phyloP scores from a whole-genome alignment of 2,113 vertebrate genomes.

The Phasianus colchicus region DNA sequence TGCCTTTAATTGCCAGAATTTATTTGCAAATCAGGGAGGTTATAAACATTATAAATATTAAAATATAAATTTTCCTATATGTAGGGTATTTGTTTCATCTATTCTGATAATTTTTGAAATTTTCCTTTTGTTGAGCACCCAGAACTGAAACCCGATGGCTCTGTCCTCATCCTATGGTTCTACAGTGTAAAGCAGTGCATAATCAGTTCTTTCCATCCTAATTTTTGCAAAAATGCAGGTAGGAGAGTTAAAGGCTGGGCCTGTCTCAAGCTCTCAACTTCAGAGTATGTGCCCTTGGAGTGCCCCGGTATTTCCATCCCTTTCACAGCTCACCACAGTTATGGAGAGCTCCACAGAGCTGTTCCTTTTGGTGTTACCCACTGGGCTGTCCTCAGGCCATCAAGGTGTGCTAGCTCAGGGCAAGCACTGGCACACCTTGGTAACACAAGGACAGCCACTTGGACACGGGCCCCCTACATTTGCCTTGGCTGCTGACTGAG shows the following conservation, averaged over 20 bases:
- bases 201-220: not conserved
- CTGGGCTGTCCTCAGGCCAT: not conserved
- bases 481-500: not conserved
- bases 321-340: not conserved
- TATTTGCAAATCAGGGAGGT: not conserved
- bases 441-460: fast-evolving
- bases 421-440: not conserved
- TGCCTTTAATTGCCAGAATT: slow-evolving; percentile 36
- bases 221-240: not conserved
- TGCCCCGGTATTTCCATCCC: not conserved
- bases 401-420: not conserved
- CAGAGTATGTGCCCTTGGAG: not conserved
- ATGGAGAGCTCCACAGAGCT: not conserved
- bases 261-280: not conserved
- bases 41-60: not conserved
- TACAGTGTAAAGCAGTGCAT: not conserved
- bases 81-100: not conserved
- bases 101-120: not conserved
- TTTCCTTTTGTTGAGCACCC: not conserved
- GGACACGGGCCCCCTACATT: not conserved
- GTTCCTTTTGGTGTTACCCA: not conserved
- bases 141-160: not conserved
- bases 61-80: not conserved
- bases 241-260: not conserved
- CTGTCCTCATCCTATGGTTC: not conserved